A percentile compares a stretch with the other conserved stretches of the same genome.
These are phyloP conservation scores for Baryphthengus martii DNA, from an alignment of 2,113 vertebrate genomes.

Conservation along the genomic window DNA sequence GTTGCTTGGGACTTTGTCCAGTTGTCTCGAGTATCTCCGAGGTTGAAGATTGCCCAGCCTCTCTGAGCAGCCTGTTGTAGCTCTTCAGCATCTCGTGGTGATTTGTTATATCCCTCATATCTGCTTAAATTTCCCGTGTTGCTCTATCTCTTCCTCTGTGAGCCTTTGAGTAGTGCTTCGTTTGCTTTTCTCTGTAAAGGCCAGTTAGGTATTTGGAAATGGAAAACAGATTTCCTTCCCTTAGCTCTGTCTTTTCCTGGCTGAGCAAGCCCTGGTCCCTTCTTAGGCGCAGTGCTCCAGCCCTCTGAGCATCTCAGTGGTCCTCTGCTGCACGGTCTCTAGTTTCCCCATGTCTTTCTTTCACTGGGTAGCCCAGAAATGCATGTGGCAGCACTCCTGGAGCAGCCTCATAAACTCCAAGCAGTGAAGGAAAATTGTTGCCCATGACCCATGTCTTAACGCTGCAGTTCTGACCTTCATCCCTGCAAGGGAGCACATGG, in stretches of 20 bases:
- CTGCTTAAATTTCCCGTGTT: background rate
- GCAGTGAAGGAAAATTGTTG: background rate
- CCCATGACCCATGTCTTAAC: background rate
- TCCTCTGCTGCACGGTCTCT: background rate
- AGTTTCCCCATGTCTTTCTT: background rate
- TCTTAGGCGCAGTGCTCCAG: background rate
- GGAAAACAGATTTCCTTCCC: background rate
- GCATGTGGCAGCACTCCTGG: rapidly evolving
- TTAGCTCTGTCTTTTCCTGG: background rate
- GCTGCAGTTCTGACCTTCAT: rapidly evolving
- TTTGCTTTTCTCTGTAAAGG: background rate
- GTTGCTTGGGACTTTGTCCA: background rate
- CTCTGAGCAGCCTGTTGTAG: background rate
- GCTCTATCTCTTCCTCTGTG: background rate
- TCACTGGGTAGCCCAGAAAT: background rate
- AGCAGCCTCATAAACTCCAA: background rate
- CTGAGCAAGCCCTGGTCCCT: background rate
- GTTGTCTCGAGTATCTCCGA: background rate
- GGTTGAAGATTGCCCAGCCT: background rate
- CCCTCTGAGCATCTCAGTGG: background rate
- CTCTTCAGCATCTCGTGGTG: background rate
- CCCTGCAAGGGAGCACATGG: background rate
- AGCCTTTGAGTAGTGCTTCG: background rate
- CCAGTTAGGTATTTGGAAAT: background rate
- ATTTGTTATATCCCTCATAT: background rate